A percentile compares a stretch with the other conserved stretches of the same genome.
phyloP scores from a whole-genome alignment of 2,888 invertebrate genomes.

The Syritta pipiens region DNA sequence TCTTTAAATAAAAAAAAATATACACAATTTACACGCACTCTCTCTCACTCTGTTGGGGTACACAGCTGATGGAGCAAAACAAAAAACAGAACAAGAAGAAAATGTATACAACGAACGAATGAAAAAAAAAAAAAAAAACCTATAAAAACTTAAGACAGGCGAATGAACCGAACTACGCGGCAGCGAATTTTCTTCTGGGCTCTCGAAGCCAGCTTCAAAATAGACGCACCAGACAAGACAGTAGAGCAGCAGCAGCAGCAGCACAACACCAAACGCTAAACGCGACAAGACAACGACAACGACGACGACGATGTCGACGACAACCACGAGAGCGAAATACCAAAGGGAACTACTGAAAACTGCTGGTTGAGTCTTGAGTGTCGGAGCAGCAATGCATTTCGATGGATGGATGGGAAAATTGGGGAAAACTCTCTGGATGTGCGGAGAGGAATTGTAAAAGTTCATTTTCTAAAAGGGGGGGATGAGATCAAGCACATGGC shows the following conservation, averaged over 20 bases:
- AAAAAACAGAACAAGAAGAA: constrained; percentile 53
- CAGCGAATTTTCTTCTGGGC: constrained; percentile 59
- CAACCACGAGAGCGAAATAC: constrained; percentile 31
- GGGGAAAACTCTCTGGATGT: constrained; percentile 49
- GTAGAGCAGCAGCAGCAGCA: constrained; percentile 10
- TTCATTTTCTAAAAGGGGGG: constrained; percentile 14
- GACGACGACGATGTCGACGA: constrained; percentile 14
- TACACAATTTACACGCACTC: constrained; percentile 7
- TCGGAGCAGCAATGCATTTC: constrained; percentile 53
- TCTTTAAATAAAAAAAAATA: not conserved
- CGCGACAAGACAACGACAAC: constrained; percentile 11
- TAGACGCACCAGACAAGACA: not conserved
- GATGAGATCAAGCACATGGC: constrained; percentile 9
- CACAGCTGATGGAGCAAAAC: constrained; percentile 77
- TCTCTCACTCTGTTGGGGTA: constrained; percentile 72
- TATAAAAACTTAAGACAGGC: constrained; percentile 27
- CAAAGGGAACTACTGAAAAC: constrained; percentile 56
- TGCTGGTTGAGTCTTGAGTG: constrained; percentile 44
- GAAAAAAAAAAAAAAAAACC: constrained; percentile 8
- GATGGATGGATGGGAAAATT: constrained; percentile 47
- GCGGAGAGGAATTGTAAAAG: constrained; percentile 55
- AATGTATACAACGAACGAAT: constrained; percentile 26
- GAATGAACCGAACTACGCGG: constrained; percentile 62
- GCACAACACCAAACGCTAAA: constrained; percentile 9
- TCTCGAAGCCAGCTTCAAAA: constrained; percentile 2